These are phyloP conservation scores for Phataginus tricuspis DNA, from an alignment of 2,797 vertebrate genomes.

Conservation along the genomic window DNA sequence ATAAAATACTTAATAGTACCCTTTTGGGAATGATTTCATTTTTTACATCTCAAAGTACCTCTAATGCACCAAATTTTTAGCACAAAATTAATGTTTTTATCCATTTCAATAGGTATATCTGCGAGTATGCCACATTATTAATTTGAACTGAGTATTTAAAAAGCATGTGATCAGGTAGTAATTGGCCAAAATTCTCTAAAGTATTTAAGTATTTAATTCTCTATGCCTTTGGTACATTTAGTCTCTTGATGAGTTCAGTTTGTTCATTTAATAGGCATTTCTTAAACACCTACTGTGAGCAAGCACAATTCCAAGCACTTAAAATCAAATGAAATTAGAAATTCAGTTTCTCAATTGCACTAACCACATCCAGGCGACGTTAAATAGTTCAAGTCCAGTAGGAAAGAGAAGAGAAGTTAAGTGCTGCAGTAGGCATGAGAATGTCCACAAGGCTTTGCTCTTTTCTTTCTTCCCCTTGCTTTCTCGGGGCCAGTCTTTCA, in stretches of 20 bases:
- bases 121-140: constrained; percentile 34
- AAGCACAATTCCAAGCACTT: constrained; percentile 7
- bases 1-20: neutral
- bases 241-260: neutral
- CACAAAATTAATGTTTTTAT: constrained; percentile 43
- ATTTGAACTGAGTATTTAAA: constrained; percentile 48
- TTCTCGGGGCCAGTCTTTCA: neutral
- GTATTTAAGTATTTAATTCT: constrained; percentile 38
- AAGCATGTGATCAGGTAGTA: neutral
- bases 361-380: neutral
- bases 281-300: neutral
- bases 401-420: neutral
- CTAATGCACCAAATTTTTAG: neutral
- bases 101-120: constrained; percentile 22
- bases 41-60: constrained; percentile 13
- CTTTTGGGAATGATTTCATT: constrained; percentile 33
- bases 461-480: neutral
- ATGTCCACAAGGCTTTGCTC: neutral
- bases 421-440: neutral
- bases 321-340: neutral
- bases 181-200: constrained; percentile 7
- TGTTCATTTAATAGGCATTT: constrained; percentile 25
- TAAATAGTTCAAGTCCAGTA: neutral
- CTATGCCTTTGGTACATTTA: neutral
- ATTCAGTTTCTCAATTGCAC: neutral